Base-by-base conservation (phyloP, 2,113 vertebrate species). In the Glaucomys volans region DNA sequence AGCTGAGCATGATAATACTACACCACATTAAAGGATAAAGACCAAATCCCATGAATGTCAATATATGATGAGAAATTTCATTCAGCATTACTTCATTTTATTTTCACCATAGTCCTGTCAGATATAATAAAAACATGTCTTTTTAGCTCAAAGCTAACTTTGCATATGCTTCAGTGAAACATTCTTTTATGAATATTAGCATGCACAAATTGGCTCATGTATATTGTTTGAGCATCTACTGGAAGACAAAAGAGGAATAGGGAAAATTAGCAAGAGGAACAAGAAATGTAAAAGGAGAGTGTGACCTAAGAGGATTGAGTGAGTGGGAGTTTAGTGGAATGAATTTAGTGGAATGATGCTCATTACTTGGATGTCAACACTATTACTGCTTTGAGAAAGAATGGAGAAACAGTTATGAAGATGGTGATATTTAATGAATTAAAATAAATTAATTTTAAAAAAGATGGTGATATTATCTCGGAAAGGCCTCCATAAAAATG, bases 1-100 rank as follows among this genome's bases (percentile, higher is more conserved):
- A 97, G 54, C 71, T 92, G 67, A 94, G 79, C 59, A 72, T 82
- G 30, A 44, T 96, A 93, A 90, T 93, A 94, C 75, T 86, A 50
- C 4, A 69, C 4, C 57, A 47, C 94, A 94, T 32, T 91, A 91
- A 97, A 14, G 62, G 40, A n/a, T 13, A 92, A 64, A 71, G 54
- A 57, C 18, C 62, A 84, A 97, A 91, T 90, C 42, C 71, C 42
- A 74, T 95, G 97, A 59, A 85, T 93, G 44, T 97, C 91, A 57
- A 22, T 97, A 95, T 87, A 83, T 95, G 79, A 97, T 87, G 35
- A 97, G 37, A 95, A 14, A 0, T 80, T 97, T 95, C 89, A 52
- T 97, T 97, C 83, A 95, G 42, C 96, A 96, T 95, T 69, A 64
- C 54, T 87, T 84, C 80, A 96, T 86, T 95, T 97, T 97, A 77